phyloP scores from a whole-genome alignment of 2,888 invertebrate species.

The Nasonovia ribisnigri region DNA sequence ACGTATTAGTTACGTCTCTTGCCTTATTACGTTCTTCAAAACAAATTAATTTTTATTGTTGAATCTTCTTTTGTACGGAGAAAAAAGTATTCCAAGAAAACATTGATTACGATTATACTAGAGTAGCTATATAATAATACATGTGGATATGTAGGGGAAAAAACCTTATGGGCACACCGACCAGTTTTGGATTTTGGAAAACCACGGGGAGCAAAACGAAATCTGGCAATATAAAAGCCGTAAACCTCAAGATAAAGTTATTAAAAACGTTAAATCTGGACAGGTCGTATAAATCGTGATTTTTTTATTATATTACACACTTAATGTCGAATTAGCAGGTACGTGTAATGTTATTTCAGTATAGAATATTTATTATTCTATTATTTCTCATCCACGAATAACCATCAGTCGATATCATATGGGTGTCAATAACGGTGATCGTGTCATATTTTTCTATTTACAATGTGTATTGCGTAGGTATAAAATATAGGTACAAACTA shows the following conservation, averaged over 20 bases:
- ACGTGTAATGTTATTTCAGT: conserved; percentile 32
- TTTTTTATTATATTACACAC: conserved; percentile 19
- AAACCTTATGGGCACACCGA: conserved; percentile 14
- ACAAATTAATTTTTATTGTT: conserved; percentile 42
- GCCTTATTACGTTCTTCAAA: background rate
- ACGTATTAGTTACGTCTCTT: background rate
- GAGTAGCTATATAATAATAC: background rate
- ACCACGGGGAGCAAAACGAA: conserved; percentile 62
- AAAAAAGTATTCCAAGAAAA: conserved; percentile 41
- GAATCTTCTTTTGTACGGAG: conserved; percentile 7
- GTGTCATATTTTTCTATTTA: background rate
- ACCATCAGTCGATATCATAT: background rate
- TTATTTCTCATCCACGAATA: background rate
- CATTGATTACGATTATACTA: conserved; percentile 44
- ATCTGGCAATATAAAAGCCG: conserved; percentile 54
- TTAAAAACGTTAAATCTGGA: conserved; percentile 43
- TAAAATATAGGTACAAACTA: background rate
- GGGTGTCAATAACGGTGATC: background rate
- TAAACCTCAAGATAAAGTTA: conserved; percentile 61
- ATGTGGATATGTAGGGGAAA: background rate
- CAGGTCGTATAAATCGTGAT: conserved; percentile 57
- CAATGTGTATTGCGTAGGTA: background rate
- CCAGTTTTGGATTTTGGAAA: conserved; percentile 61
- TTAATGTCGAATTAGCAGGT: conserved; percentile 58
- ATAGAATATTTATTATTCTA: background rate